Percentiles rank a stretch among this genome's conserved stretches.
These are phyloP conservation scores for Drosophila nannoptera DNA, from an alignment of 1,140 invertebrate species.

Conservation along the genomic window DNA sequence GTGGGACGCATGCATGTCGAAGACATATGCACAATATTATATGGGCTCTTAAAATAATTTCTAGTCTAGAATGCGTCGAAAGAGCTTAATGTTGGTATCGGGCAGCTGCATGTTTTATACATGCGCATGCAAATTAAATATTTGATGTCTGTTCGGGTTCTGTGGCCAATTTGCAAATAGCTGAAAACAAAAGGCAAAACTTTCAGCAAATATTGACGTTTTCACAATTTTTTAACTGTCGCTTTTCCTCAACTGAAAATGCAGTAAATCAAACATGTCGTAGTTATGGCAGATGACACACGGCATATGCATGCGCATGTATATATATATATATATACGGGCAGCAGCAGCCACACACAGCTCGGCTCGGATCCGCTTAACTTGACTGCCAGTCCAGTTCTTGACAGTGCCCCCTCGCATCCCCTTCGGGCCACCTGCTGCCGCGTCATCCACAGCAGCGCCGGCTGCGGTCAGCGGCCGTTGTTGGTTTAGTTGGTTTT, in stretches of 20 bases:
- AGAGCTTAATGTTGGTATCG: neutral
- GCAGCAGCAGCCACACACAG: neutral
- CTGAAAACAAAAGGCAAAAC: slow-evolving; percentile 47
- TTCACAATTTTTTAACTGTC: neutral
- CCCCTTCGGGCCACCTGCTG: neutral
- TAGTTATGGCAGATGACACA: neutral
- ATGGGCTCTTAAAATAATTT: too few species aligned
- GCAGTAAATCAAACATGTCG: slow-evolving; percentile 58
- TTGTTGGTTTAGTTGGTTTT: slow-evolving; percentile 56
- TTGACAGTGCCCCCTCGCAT: neutral
- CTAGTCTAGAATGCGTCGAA: too few species aligned
- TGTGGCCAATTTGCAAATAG: slow-evolving; percentile 36
- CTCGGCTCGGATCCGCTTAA: slow-evolving; percentile 35
- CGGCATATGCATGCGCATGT: slow-evolving; percentile 37
- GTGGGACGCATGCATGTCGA: too few species aligned
- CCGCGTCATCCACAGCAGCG: slow-evolving; percentile 19
- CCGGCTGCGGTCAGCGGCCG: slow-evolving; percentile 26
- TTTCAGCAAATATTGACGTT: slow-evolving; percentile 64
- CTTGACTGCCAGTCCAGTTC: slow-evolving; percentile 16
- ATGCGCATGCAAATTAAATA: slow-evolving; percentile 23
- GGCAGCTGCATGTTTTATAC: neutral
- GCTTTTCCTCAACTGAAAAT: slow-evolving; percentile 31
- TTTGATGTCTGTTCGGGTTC: slow-evolving; percentile 27
- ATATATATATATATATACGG: too few species aligned
- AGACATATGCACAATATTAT: too few species aligned